A percentile compares a stretch with the other conserved stretches of the same genome.
These are phyloP conservation scores for Pycnomerus fuliginosus DNA, from an alignment of 2,888 invertebrate species.

Conservation along the genomic window DNA sequence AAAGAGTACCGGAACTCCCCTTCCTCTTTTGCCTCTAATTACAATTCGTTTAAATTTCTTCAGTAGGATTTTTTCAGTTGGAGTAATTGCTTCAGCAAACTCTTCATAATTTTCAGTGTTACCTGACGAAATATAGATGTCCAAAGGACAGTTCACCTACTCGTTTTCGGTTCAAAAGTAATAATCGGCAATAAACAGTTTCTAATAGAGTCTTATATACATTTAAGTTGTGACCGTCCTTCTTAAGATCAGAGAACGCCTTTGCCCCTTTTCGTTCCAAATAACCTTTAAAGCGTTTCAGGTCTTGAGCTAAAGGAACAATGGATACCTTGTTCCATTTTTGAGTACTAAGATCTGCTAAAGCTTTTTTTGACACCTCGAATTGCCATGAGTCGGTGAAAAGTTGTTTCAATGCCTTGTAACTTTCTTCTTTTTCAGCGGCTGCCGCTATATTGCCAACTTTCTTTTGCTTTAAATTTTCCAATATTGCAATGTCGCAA, in stretches of 20 bases:
- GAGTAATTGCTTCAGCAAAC: conserved; percentile 1
- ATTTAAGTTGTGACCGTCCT: conserved; percentile 13
- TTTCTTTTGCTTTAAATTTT: conserved; percentile 6
- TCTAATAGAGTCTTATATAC: conserved; percentile 22
- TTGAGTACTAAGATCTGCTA: conserved; percentile 18
- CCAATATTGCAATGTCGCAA: conserved; percentile 15
- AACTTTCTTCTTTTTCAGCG: conserved; percentile 18
- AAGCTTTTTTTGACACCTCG: conserved; percentile 18
- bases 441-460: conserved; percentile 5
- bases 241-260: conserved; percentile 6
- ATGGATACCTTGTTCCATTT: conserved; percentile 25
- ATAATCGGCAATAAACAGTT: conserved; percentile 29
- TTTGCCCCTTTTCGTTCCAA: conserved; percentile 12
- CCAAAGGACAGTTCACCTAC: conserved; percentile 23
- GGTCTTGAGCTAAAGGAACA: conserved; percentile 28
- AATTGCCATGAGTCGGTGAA: background rate
- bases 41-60: conserved; percentile 33
- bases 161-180: conserved; percentile 31
- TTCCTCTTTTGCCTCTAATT: conserved; percentile 32
- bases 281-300: conserved; percentile 27
- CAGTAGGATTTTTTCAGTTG: conserved; percentile 31
- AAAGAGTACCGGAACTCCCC: conserved; percentile 33
- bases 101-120: no score
- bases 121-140: no score
- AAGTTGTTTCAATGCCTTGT: conserved; percentile 8